Conservation (phyloP, 2,113 vertebrate species). For the Acinonyx jubatus region DNA sequence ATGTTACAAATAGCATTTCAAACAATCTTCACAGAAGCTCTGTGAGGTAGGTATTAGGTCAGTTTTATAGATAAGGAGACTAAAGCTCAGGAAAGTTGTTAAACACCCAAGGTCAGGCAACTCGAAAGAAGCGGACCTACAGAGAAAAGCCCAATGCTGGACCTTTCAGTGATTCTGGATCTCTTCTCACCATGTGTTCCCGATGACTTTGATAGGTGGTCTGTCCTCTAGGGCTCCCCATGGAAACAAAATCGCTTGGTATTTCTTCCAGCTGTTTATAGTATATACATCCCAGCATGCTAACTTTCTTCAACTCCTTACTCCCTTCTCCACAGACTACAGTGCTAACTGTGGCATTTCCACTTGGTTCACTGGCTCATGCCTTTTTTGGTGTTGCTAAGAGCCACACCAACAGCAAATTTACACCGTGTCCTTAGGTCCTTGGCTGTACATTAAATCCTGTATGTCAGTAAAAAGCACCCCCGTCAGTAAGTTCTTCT, state of each 20-base stretch:
- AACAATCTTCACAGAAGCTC: not conserved
- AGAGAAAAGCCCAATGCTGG: not conserved
- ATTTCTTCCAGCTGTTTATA: not conserved
- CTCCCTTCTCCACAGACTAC: not conserved
- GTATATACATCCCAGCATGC: not conserved
- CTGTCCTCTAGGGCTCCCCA: not conserved
- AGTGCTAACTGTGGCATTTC: not conserved
- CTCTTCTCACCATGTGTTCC: not conserved
- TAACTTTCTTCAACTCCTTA: not conserved
- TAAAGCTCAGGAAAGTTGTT: not conserved
- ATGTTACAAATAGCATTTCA: not conserved
- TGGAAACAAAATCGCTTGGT: not conserved
- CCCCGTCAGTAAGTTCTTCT: not conserved
- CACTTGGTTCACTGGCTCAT: not conserved
- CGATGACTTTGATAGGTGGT: not conserved
- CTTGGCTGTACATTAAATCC: not conserved
- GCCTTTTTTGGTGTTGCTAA: not conserved
- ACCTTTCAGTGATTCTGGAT: not conserved
- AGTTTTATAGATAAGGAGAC: not conserved
- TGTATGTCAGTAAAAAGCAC: not conserved
- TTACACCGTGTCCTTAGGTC: not conserved
- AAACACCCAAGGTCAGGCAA: not conserved
- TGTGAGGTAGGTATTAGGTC: not conserved
- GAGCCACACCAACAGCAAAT: not conserved
- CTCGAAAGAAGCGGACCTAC: not conserved